phyloP scores from a whole-genome alignment of 2,888 invertebrate species.

The Harpalus rubripes region DNA sequence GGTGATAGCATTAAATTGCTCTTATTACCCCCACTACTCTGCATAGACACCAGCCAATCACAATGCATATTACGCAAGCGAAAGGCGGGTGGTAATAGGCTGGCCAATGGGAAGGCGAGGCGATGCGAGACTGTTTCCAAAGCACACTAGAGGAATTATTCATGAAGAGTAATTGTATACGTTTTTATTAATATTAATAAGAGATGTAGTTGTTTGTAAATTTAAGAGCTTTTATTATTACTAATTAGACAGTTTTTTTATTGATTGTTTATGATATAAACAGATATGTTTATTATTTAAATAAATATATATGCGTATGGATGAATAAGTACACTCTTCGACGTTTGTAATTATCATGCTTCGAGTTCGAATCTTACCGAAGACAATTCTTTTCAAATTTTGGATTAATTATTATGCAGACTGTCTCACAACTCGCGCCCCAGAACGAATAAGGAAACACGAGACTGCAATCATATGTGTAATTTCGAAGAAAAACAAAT shows the following conservation, averaged over 20 bases:
- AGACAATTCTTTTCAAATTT: too few species aligned
- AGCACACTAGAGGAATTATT: constrained; percentile 54
- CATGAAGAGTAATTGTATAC: constrained; percentile 55
- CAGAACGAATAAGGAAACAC: too few species aligned
- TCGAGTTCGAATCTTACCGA: too few species aligned
- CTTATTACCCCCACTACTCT: constrained; percentile 77
- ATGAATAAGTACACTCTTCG: too few species aligned
- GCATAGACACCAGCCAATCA: constrained; percentile 75
- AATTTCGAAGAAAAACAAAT: too few species aligned
- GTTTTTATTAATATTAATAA: constrained; percentile 55
- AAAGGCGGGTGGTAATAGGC: constrained; percentile 74
- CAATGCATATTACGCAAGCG: constrained; percentile 74
- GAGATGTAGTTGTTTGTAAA: constrained; percentile 28
- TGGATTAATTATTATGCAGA: too few species aligned
- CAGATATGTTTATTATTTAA: not conserved
- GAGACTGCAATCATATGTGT: too few species aligned
- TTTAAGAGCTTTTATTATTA: constrained; percentile 4
- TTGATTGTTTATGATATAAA: not conserved
- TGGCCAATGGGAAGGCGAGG: constrained; percentile 30
- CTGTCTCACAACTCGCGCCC: too few species aligned
- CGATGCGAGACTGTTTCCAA: constrained; percentile 32
- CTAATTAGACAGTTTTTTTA: not conserved
- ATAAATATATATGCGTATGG: too few species aligned
- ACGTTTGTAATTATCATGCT: too few species aligned
- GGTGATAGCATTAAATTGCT: constrained; percentile 78